These are phyloP conservation scores for Atta colombica DNA, from an alignment of 1,140 invertebrate species.

Conservation along the genomic window DNA sequence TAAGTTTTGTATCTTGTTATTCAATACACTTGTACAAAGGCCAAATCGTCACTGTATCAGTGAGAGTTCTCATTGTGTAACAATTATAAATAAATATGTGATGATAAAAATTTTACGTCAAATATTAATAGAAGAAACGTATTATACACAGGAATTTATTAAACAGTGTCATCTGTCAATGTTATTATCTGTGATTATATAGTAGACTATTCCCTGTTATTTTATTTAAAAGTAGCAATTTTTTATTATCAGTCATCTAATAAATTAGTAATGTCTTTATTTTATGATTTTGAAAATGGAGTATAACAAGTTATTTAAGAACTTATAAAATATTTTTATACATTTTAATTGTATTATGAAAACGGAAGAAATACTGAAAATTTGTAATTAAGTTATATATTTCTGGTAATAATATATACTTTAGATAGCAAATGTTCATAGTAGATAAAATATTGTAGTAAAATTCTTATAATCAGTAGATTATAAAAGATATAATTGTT, in stretches of 20 bases:
- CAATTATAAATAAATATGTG: slow-evolving; percentile 63
- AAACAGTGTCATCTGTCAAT: slow-evolving; percentile 14
- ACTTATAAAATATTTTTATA: slow-evolving; percentile 56
- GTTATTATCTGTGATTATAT: slow-evolving; percentile 48
- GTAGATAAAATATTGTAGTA: slow-evolving; percentile 69
- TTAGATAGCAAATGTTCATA: neutral
- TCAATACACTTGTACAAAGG: slow-evolving; percentile 52
- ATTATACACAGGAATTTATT: slow-evolving; percentile 1
- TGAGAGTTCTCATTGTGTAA: slow-evolving; percentile 48
- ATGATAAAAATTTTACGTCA: slow-evolving; percentile 52
- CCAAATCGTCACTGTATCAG: slow-evolving; percentile 67
- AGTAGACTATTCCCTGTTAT: slow-evolving; percentile 18
- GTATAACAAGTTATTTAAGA: slow-evolving; percentile 50
- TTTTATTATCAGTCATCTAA: slow-evolving; percentile 17
- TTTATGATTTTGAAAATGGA: slow-evolving; percentile 3
- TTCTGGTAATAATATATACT: slow-evolving; percentile 13
- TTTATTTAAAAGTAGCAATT: slow-evolving; percentile 7
- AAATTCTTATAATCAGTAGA: slow-evolving; percentile 67
- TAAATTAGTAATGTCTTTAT: slow-evolving; percentile 6
- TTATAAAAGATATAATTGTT: slow-evolving; percentile 81
- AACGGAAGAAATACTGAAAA: neutral
- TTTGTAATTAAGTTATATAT: slow-evolving; percentile 40
- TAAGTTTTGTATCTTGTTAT: slow-evolving; percentile 79
- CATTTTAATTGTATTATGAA: neutral
- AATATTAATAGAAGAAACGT: slow-evolving; percentile 31